Evolutionary conservation across 2,797 vertebrate species (phyloP).

Genomic region (Sciurus carolinensis): DNA sequence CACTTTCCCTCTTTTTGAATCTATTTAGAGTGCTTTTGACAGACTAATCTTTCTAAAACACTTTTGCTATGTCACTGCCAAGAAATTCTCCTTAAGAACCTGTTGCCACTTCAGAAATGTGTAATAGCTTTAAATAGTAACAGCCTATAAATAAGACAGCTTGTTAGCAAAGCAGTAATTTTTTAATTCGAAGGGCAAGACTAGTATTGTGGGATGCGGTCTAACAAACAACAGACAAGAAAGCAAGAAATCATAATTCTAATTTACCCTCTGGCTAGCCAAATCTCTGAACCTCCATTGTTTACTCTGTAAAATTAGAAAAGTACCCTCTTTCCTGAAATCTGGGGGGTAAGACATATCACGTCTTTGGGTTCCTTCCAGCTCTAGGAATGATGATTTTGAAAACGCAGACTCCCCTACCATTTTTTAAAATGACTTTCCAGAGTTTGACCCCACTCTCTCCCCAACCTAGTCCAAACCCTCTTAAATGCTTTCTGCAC

Average conservation of each 20-base stretch:
- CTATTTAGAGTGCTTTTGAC: slow-evolving; percentile 55
- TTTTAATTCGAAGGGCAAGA: slow-evolving; percentile 66
- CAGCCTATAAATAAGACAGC: slow-evolving; percentile 68
- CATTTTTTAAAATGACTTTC: not conserved
- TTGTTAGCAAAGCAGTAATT: slow-evolving; percentile 60
- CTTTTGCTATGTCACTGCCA: slow-evolving; percentile 66
- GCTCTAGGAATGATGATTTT: not conserved
- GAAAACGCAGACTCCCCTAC: not conserved
- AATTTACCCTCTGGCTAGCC: not conserved
- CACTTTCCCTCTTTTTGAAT: not conserved
- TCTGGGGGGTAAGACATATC: not conserved
- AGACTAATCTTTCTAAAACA: slow-evolving; percentile 73
- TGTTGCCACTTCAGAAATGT: slow-evolving; percentile 71
- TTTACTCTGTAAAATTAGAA: slow-evolving; percentile 31
- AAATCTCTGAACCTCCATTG: not conserved
- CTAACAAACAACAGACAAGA: slow-evolving; percentile 4
- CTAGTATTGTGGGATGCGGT: not conserved
- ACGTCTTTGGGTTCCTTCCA: not conserved
- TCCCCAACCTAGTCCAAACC: not conserved
- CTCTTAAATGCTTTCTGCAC: not conserved
- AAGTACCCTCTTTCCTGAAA: slow-evolving; percentile 13
- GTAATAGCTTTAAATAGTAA: slow-evolving; percentile 75
- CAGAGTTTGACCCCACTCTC: not conserved
- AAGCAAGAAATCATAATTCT: not conserved
- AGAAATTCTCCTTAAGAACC: slow-evolving; percentile 75